Conservation (phyloP, 2,113 vertebrate genomes). For the Pleuronectes platessa region DNA sequence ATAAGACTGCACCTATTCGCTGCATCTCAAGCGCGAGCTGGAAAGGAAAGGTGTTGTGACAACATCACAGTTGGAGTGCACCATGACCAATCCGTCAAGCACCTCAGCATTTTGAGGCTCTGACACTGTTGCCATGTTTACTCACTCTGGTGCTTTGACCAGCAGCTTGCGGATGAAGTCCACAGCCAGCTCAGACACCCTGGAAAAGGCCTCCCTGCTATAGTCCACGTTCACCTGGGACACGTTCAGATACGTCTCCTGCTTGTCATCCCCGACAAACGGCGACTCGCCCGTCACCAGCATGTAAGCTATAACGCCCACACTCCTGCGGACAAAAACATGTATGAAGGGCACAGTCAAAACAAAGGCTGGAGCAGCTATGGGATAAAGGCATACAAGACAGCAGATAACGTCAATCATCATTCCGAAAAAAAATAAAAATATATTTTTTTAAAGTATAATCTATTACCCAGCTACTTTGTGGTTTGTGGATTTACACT, state of each 20-base stretch:
- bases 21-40: background rate
- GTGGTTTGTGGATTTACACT: too few relatives aligned
- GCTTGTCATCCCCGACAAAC: slow-evolving; percentile 91
- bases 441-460: background rate
- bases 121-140: slow-evolving; percentile 40
- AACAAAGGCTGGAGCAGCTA: background rate
- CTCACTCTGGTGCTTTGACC: slow-evolving; percentile 94
- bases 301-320: slow-evolving; percentile 96
- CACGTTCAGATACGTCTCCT: slow-evolving; percentile 97
- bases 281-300: slow-evolving; percentile 94
- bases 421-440: background rate
- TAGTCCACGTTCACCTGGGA: slow-evolving; percentile 97
- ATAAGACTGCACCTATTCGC: background rate
- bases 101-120: background rate
- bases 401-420: too few relatives aligned
- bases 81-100: background rate
- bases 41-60: background rate
- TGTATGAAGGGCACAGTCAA: background rate
- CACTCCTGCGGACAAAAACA: slow-evolving; percentile 84
- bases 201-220: slow-evolving; percentile 88
- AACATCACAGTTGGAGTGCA: background rate
- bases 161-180: slow-evolving; percentile 95
- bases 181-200: slow-evolving; percentile 90
- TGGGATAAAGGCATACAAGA: background rate
- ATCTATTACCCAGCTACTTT: too few relatives aligned